Conservation (phyloP, 2,113 vertebrate genomes). For the Ageneiosus marmoratus region DNA sequence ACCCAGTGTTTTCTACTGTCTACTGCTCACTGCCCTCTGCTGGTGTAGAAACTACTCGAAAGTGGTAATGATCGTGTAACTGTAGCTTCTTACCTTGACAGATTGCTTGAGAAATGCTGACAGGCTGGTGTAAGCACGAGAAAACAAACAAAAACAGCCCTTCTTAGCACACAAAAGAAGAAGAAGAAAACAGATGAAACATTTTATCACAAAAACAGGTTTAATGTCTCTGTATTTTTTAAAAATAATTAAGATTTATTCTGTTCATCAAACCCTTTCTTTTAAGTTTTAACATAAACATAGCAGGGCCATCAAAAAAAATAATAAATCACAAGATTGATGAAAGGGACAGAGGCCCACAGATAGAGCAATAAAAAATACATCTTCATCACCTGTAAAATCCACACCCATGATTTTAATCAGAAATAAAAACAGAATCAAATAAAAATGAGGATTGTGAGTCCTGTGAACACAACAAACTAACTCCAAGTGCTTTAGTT, state of each 20-base stretch:
- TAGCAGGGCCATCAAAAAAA: conserved; percentile 67
- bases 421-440: conserved; percentile 42
- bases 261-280: conserved; percentile 78
- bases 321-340: conserved; percentile 58
- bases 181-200: neutral
- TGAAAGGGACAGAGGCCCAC: conserved; percentile 42
- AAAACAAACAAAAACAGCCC: neutral
- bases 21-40: conserved; percentile 43
- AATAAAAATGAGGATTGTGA: conserved; percentile 28
- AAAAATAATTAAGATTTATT: conserved; percentile 81
- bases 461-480: conserved; percentile 44
- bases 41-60: conserved; percentile 2
- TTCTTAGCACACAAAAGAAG: neutral
- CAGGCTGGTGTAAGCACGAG: neutral
- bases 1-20: too few relatives aligned
- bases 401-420: conserved; percentile 52
- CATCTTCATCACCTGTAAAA: conserved; percentile 52
- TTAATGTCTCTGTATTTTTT: conserved; percentile 82
- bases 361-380: conserved; percentile 49
- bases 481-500: conserved; percentile 50
- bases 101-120: neutral
- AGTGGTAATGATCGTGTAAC: neutral
- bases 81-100: neutral
- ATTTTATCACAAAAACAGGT: conserved; percentile 79
- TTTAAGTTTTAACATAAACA: conserved; percentile 65